Percentiles rank a stretch among this genome's conserved stretches.
Conservation (phyloP, 2,113 vertebrate genomes). For the Serinus canaria region DNA sequence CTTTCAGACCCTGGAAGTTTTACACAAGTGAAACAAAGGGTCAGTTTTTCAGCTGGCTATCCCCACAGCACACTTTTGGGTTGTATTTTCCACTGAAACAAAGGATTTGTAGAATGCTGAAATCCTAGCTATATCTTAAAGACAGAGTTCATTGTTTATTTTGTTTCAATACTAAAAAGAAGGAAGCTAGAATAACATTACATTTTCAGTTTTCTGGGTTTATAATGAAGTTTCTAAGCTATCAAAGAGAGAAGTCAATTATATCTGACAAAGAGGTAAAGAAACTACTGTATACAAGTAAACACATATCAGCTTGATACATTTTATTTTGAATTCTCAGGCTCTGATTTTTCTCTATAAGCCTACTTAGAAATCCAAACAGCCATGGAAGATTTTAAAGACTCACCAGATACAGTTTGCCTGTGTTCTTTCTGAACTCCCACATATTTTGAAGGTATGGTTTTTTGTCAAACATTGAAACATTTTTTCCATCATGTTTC, state of each 20-base stretch:
- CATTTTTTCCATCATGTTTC: not conserved
- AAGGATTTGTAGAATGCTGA: not conserved
- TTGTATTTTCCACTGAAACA: constrained; percentile 15
- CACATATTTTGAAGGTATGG: fast-evolving
- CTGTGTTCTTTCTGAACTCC: not conserved
- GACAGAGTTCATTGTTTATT: not conserved
- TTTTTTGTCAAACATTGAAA: not conserved
- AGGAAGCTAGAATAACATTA: not conserved
- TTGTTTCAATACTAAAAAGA: not conserved
- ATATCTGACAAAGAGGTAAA: not conserved
- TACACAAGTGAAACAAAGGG: not conserved
- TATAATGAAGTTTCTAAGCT: constrained; percentile 4
- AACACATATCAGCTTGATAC: not conserved
- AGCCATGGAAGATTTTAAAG: not conserved
- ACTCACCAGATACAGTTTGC: not conserved
- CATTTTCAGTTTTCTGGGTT: not conserved
- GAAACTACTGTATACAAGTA: not conserved
- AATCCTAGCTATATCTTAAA: not conserved
- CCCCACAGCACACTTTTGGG: not conserved
- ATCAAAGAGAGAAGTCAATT: not conserved
- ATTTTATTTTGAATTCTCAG: not conserved
- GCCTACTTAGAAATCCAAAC: not conserved
- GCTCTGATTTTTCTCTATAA: not conserved
- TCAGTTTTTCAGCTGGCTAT: not conserved
- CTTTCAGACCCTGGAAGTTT: not conserved